These are phyloP conservation scores for Rallus crepitans DNA, from an alignment of 2,797 vertebrate genomes.

Conservation along the genomic window DNA sequence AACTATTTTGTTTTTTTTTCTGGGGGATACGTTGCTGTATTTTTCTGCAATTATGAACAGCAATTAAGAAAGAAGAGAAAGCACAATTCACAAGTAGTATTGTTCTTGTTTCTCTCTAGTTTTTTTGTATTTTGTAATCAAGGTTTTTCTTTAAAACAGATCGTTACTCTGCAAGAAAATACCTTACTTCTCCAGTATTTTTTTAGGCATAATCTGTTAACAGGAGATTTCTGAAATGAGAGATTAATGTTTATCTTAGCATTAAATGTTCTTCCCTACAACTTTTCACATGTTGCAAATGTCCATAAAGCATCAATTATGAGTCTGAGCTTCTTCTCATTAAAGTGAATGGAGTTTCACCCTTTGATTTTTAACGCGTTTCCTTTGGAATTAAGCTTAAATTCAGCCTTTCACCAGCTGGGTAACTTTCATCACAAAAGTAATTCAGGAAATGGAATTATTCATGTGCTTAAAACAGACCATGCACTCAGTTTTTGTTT, in stretches of 20 bases:
- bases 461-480: neutral
- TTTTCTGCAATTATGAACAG: neutral
- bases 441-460: slow-evolving; percentile 26
- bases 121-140: neutral
- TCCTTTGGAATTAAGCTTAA: slow-evolving; percentile 1
- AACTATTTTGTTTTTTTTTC: neutral
- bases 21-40: neutral
- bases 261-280: neutral
- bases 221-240: neutral
- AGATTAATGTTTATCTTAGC: neutral
- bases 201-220: neutral
- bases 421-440: neutral
- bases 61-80: neutral
- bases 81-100: neutral
- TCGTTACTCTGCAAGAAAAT: neutral
- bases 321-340: neutral
- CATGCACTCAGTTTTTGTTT: neutral
- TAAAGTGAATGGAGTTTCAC: neutral
- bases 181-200: neutral
- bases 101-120: neutral
- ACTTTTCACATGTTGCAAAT: neutral
- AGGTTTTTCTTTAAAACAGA: neutral
- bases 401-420: neutral
- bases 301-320: neutral
- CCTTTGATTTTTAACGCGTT: slow-evolving; percentile 6